These are phyloP conservation scores for Hirudinaria manillensis DNA, from an alignment of 2,888 invertebrate genomes.

Conservation along the genomic window DNA sequence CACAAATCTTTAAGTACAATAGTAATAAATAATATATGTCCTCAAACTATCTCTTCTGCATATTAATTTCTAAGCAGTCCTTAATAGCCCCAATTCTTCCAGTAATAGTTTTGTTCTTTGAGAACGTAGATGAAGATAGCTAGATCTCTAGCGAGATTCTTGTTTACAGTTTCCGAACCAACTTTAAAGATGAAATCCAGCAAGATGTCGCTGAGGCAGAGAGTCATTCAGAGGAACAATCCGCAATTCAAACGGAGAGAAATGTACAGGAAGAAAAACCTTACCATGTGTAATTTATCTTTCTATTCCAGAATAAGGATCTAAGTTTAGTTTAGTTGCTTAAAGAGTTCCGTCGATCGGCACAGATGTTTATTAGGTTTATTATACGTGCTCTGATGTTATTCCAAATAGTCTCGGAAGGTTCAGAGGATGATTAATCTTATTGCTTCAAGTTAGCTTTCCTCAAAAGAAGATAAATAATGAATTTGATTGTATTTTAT, in stretches of 20 bases:
- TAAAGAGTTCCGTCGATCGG: background rate
- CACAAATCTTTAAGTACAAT: too few relatives aligned
- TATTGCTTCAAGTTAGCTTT: too few relatives aligned
- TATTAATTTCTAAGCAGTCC: background rate
- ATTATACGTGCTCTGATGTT: too few relatives aligned
- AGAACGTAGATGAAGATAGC: background rate
- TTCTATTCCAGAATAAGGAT: too few relatives aligned
- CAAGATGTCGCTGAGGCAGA: constrained; percentile 36
- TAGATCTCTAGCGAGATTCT: background rate
- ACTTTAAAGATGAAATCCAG: constrained; percentile 37
- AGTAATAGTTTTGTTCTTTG: constrained; percentile 17
- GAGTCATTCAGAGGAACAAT: constrained; percentile 37
- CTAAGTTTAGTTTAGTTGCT: background rate
- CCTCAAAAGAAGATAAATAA: too few relatives aligned
- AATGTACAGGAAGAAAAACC: constrained; percentile 27
- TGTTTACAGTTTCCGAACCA: constrained; percentile 39
- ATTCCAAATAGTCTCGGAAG: too few relatives aligned
- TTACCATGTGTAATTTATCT: background rate
- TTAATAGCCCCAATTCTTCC: too few relatives aligned
- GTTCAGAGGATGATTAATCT: too few relatives aligned
- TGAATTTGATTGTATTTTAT: too few relatives aligned
- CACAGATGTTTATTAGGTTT: too few relatives aligned
- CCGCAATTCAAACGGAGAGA: constrained; percentile 35
- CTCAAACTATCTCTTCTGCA: background rate
- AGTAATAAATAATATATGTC: background rate